phyloP scores from a whole-genome alignment of 2,888 invertebrate genomes.

The Anthrax anthrax region DNA sequence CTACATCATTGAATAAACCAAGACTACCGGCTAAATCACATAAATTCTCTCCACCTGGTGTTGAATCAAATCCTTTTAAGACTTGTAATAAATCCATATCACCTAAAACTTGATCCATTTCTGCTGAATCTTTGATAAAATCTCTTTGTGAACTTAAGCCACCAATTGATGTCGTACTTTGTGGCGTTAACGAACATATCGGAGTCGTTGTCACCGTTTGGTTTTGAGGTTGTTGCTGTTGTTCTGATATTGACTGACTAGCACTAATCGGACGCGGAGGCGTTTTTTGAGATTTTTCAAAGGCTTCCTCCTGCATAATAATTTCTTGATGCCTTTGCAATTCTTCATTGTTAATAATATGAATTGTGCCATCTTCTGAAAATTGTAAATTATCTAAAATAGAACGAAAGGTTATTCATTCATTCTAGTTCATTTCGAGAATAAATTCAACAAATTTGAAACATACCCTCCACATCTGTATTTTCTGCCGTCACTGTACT shows the following conservation, averaged over 20 bases:
- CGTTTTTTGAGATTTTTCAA: constrained; percentile 11
- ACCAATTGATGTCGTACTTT: constrained; percentile 18
- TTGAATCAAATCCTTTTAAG: constrained; percentile 54
- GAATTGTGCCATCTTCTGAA: background rate
- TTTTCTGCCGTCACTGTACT: background rate
- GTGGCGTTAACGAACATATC: constrained; percentile 18
- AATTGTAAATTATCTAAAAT: background rate
- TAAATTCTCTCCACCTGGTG: constrained; percentile 19
- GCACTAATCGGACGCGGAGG: constrained; percentile 10
- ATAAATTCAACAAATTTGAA: background rate
- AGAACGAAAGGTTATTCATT: background rate
- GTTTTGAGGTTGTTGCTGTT: constrained; percentile 1
- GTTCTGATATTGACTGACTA: background rate
- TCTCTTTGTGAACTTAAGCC: constrained; percentile 34
- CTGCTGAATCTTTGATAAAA: constrained; percentile 43
- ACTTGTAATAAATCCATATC: constrained; percentile 60
- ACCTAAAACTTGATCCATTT: constrained; percentile 53
- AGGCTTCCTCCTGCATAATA: constrained; percentile 7
- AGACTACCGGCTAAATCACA: constrained; percentile 29
- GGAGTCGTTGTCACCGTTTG: constrained; percentile 8
- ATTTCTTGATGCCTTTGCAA: background rate
- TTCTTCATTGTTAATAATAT: background rate
- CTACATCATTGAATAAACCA: constrained; percentile 14
- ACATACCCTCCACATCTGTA: constrained; percentile 1
- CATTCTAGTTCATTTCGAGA: background rate